Evolutionary conservation across 2,888 invertebrate genomes (phyloP).

Genomic region (Idaea dimidiata): DNA sequence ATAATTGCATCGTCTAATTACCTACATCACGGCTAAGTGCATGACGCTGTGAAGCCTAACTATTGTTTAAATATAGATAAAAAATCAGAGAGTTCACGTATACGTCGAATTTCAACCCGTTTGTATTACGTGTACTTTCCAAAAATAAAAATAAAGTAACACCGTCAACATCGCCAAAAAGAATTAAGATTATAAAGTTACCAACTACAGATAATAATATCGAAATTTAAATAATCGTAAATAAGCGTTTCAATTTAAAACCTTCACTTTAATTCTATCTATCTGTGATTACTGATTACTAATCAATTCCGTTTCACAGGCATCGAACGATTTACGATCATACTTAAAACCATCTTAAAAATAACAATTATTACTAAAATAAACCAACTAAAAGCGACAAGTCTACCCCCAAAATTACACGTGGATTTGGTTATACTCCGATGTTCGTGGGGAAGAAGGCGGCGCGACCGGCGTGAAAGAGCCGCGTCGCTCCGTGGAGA

Average conservation of each 20-base stretch:
- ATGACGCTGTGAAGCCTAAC: conserved; percentile 22
- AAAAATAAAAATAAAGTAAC: conserved; percentile 4
- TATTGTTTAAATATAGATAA: conserved; percentile 21
- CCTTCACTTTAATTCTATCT: conserved; percentile 12
- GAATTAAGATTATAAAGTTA: conserved; percentile 22
- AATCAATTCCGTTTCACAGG: conserved; percentile 55
- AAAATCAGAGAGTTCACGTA: conserved; percentile 41
- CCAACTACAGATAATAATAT: conserved; percentile 20
- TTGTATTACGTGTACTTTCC: conserved; percentile 19
- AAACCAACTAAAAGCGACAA: background rate
- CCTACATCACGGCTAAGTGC: conserved; percentile 23
- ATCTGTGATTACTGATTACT: conserved; percentile 33
- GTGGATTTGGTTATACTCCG: conserved; percentile 80
- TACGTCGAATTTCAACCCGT: conserved; percentile 52
- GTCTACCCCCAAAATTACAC: conserved; percentile 59
- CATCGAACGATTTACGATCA: conserved; percentile 22
- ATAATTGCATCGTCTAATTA: conserved; percentile 26
- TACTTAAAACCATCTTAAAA: conserved; percentile 5
- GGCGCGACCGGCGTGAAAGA: conserved; percentile 54
- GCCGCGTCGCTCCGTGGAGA: conserved; percentile 71
- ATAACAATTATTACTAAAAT: background rate
- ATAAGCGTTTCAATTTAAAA: conserved; percentile 14
- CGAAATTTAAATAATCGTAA: conserved; percentile 9
- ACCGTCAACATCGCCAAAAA: conserved; percentile 8
- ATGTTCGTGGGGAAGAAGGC: conserved; percentile 60